phyloP scores from a whole-genome alignment of 2,797 vertebrate species.

The Anas bernieri region DNA sequence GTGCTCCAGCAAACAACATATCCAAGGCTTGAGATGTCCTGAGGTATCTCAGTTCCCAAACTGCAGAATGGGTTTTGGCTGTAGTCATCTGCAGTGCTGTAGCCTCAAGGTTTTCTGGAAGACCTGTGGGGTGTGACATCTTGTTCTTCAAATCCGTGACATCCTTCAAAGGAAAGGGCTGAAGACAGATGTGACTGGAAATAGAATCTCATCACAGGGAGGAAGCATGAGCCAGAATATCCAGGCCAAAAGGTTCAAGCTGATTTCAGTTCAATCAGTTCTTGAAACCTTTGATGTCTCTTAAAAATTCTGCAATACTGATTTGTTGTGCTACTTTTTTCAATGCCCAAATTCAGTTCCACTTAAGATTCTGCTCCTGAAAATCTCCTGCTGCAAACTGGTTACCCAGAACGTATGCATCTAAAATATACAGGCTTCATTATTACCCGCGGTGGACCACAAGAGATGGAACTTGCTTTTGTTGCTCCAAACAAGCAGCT shows the following conservation, averaged over 20 bases:
- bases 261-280: neutral
- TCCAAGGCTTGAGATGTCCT: neutral
- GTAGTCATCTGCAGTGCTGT: neutral
- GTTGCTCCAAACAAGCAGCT: neutral
- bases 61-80: neutral
- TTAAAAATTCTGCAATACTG: neutral
- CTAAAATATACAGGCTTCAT: neutral
- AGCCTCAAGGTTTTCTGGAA: constrained; percentile 9
- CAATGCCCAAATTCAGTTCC: neutral
- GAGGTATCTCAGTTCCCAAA: neutral
- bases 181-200: constrained; percentile 22
- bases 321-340: neutral
- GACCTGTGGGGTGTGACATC: neutral
- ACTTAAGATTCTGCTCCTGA: neutral
- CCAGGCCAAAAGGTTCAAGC: neutral
- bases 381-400: neutral
- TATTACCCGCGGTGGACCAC: neutral
- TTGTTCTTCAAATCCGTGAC: constrained; percentile 2
- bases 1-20: neutral
- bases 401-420: neutral
- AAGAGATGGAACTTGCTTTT: neutral
- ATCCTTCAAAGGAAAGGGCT: constrained; percentile 50
- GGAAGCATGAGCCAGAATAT: neutral
- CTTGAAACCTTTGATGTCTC: neutral
- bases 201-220: neutral